A percentile compares a stretch with the other conserved stretches of the same genome.
These are phyloP conservation scores for Eupeodes luniger DNA, from an alignment of 2,888 invertebrate species.

Conservation along the genomic window DNA sequence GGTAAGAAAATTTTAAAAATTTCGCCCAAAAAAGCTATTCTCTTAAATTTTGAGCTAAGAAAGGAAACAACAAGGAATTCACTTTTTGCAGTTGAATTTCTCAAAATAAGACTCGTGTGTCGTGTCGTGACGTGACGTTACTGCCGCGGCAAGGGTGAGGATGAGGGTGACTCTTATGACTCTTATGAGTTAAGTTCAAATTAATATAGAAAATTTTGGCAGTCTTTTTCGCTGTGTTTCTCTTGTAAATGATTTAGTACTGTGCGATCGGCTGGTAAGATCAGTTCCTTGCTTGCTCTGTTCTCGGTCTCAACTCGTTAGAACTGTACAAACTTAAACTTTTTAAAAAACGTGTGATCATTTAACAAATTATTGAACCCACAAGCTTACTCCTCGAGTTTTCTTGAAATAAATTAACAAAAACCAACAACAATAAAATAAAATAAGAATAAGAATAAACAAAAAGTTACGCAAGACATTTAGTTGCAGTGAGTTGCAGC, in stretches of 20 bases:
- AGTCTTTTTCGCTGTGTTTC: background rate
- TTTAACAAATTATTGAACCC: background rate
- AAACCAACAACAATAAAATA: background rate
- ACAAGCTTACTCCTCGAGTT: background rate
- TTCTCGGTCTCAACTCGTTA: too few species aligned
- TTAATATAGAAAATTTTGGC: constrained; percentile 16
- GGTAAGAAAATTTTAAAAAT: background rate
- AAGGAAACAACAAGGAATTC: background rate
- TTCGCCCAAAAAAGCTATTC: background rate
- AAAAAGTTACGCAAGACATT: constrained; percentile 57
- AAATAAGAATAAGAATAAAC: background rate
- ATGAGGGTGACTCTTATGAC: too few species aligned
- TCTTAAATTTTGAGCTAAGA: background rate
- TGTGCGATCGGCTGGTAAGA: constrained; percentile 26
- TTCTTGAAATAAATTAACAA: constrained; percentile 12
- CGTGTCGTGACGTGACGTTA: too few species aligned
- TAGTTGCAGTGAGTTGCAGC: constrained; percentile 24
- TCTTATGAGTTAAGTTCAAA: background rate
- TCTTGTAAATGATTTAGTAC: constrained; percentile 5
- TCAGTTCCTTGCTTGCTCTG: background rate
- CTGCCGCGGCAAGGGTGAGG: too few species aligned
- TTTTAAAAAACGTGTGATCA: background rate
- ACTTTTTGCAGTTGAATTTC: too few species aligned
- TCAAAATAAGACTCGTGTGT: too few species aligned
- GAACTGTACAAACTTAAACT: background rate